Evolutionary conservation across 2,113 vertebrate genomes (phyloP), one percentile per base, ranked within the genome.

Genomic region (Ochotona princeps): DNA sequence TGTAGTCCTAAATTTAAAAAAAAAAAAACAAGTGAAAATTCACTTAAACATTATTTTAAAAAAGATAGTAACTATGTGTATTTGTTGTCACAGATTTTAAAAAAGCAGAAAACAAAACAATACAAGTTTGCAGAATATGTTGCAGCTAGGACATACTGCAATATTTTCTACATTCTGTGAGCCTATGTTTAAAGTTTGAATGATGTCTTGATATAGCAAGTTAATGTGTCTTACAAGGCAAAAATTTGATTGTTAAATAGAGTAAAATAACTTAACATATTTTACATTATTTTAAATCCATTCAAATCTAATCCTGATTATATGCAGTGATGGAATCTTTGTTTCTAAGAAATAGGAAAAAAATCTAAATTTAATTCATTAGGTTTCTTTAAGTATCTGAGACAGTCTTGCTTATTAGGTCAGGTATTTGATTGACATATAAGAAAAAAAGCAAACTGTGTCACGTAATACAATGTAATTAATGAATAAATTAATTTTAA

Each of bases 301-400:
- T 61, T 26, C 74, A 80, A 83, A 91, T 57, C 20, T 72, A 92
- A 70, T n/a, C 63, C 66, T 57, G 63, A 63, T 84, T 88, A 60
- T 30, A 86, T 76, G 25, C 8, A 25, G 23, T 75, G 25, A 23
- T 78, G 23, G 93, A 81, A 95, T 76, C 38, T 44, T 44, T 44
- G 25, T 72, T 86, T 73, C 54, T 0, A 67, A 83, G 54, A 73
- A 51, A 6, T 54, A 51, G 38, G 30, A 92, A 84, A 18, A 60
- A 90, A 90, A 25, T 89, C 9, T 88, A 91, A 35, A 69, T 76
- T 83, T 89, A 83, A 81, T 60, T 89, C 61, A 83, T 35, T 87
- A 63, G 15, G 21, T 69, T 83, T 95, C 38, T 25, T 85, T 78
- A 89, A 72, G 38, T 79, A 69, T 69, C 82, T 93, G 5, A 83